A percentile compares a stretch with the other conserved stretches of the same genome.
Evolutionary conservation across 1,140 invertebrate species (phyloP).

Genomic region (Lordiphosa collinella): DNA sequence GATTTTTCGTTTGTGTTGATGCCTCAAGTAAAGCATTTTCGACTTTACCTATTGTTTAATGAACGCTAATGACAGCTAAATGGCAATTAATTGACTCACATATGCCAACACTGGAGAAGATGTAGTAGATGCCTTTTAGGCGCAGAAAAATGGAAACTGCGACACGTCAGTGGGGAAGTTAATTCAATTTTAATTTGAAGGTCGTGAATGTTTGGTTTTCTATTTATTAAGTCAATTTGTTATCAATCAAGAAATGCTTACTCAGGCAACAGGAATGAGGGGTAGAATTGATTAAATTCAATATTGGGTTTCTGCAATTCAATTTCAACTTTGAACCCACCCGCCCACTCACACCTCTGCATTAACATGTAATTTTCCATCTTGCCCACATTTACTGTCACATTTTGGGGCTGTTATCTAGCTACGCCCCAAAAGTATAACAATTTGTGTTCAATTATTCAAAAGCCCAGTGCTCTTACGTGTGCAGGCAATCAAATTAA

Average conservation of each 20-base stretch:
- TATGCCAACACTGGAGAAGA: conserved; percentile 5
- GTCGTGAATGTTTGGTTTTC: conserved; percentile 26
- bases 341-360: neutral
- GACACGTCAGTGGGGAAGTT: conserved; percentile 19
- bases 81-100: conserved; percentile 51
- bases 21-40: conserved; percentile 17
- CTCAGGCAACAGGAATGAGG: neutral
- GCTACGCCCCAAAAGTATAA: neutral
- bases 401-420: neutral
- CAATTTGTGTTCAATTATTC: neutral
- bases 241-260: conserved; percentile 36
- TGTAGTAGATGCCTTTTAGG: conserved; percentile 13
- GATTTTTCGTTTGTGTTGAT: conserved; percentile 4
- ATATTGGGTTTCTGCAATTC: neutral
- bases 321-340: conserved; percentile 2
- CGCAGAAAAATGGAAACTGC: conserved; percentile 1
- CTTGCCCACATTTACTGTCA: too few species aligned
- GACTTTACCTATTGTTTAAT: conserved; percentile 31
- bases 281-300: neutral
- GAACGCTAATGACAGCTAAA: conserved; percentile 56
- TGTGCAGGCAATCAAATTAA: too few species aligned
- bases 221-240: conserved; percentile 36
- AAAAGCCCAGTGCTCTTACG: too few species aligned
- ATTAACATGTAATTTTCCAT: conserved; percentile 1
- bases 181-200: conserved; percentile 39